A percentile compares a stretch with the other conserved stretches of the same genome.
Evolutionary conservation across 2,113 vertebrate species (phyloP).

Genomic region (Chlamydotis undulata): DNA sequence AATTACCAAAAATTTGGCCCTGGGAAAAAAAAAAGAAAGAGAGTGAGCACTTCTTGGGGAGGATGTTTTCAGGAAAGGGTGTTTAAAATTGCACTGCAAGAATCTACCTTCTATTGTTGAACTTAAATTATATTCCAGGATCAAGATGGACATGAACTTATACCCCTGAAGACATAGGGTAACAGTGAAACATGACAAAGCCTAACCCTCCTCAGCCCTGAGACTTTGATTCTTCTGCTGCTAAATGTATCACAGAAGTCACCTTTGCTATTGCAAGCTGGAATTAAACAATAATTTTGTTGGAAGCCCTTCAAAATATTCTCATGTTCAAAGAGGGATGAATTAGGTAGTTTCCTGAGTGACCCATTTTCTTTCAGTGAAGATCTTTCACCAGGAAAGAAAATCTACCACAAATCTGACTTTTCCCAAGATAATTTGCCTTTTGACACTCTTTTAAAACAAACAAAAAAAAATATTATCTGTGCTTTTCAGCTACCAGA

Average conservation of each 20-base stretch:
- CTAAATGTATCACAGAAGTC: background rate
- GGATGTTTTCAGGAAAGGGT: background rate
- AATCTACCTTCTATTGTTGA: background rate
- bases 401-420: background rate
- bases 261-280: background rate
- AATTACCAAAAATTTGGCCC: background rate
- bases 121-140: background rate
- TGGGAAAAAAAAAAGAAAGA: background rate
- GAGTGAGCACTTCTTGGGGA: background rate
- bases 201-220: background rate
- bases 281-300: background rate
- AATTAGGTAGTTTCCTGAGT: background rate
- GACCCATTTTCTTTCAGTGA: background rate
- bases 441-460: background rate
- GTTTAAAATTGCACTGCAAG: background rate
- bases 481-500: background rate
- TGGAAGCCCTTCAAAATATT: background rate
- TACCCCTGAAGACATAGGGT: background rate
- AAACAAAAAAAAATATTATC: background rate
- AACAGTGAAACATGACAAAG: background rate
- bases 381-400: background rate
- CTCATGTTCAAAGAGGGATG: background rate
- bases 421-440: background rate
- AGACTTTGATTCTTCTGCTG: background rate
- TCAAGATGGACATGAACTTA: background rate